phyloP scores from a whole-genome alignment of 2,113 vertebrate species.

The Opisthocomus hoazin region DNA sequence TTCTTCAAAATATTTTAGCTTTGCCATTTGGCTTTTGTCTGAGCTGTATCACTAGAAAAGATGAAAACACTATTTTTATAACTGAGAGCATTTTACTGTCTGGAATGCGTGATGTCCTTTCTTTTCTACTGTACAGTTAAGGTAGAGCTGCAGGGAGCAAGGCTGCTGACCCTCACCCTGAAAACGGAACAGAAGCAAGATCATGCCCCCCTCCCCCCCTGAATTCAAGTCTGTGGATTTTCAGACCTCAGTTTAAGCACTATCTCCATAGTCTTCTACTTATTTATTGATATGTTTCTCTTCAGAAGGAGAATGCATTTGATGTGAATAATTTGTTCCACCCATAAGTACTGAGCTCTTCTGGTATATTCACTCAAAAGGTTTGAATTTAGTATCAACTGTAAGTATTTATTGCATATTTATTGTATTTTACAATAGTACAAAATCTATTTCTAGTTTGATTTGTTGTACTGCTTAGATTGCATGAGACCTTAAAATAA shows the following conservation, averaged over 20 bases:
- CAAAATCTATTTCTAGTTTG: background rate
- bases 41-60: background rate
- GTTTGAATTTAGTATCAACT: background rate
- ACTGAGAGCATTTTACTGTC: background rate
- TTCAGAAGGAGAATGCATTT: background rate
- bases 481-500: background rate
- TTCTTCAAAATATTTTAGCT: background rate
- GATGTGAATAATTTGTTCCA: background rate
- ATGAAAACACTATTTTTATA: background rate
- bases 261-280: background rate
- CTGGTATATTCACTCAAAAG: background rate
- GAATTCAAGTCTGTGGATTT: background rate
- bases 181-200: background rate
- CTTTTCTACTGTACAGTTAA: background rate
- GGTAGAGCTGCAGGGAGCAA: background rate
- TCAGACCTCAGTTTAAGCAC: background rate
- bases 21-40: background rate
- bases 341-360: background rate
- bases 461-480: background rate
- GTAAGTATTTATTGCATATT: background rate
- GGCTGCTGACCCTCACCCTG: background rate
- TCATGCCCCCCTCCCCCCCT: rapidly evolving
- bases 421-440: background rate
- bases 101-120: too few species aligned
- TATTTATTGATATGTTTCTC: background rate